Percentiles rank a stretch among this genome's conserved stretches.
Conservation (phyloP, 2,888 invertebrate genomes). For the Apotomis capreana region DNA sequence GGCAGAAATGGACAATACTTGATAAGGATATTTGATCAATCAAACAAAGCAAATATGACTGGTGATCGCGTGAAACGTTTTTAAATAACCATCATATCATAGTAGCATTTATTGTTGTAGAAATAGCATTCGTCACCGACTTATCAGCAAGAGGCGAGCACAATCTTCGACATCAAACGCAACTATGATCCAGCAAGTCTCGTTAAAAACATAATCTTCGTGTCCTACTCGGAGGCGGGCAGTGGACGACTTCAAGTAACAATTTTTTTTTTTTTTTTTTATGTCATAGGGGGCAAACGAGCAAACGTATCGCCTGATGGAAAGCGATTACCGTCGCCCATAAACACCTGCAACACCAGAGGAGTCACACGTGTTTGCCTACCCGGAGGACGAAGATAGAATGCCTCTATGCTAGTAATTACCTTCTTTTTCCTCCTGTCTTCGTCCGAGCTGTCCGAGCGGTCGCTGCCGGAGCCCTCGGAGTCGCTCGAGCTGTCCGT, state of each 20-base stretch:
- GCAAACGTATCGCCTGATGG: too few relatives aligned
- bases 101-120: not conserved
- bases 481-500: conserved; percentile 78
- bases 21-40: too few relatives aligned
- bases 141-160: not conserved
- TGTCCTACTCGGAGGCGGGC: conserved; percentile 19
- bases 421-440: conserved; percentile 77
- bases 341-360: too few relatives aligned
- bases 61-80: not conserved
- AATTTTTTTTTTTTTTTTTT: too few relatives aligned
- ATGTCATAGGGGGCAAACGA: too few relatives aligned
- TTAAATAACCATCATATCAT: not conserved
- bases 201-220: conserved; percentile 50
- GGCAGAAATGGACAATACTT: too few relatives aligned
- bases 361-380: too few relatives aligned
- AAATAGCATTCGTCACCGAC: not conserved
- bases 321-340: too few relatives aligned
- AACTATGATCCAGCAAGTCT: not conserved
- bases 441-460: conserved; percentile 65
- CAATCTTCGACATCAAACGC: not conserved
- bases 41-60: too few relatives aligned
- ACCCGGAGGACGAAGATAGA: too few relatives aligned
- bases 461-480: conserved; percentile 64
- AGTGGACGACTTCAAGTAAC: conserved; percentile 23
- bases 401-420: too few relatives aligned